phyloP scores from a whole-genome alignment of 1,140 invertebrate species.

The Oscheius sp. region DNA sequence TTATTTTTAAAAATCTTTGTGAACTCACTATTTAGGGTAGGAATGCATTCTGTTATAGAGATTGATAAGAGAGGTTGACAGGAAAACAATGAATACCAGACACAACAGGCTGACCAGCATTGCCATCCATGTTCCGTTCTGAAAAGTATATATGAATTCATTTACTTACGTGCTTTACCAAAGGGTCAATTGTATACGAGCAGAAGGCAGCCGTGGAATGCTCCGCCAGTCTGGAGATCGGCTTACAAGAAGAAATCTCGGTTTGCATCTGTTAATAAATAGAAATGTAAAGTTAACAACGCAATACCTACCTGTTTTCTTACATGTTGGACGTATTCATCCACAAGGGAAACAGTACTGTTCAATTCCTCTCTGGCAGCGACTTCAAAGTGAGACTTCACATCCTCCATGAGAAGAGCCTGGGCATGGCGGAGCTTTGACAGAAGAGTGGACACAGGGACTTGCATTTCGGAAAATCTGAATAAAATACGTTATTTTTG shows the following conservation, averaged over 20 bases:
- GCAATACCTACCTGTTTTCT: slow-evolving; percentile 23
- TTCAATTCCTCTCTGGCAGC: slow-evolving; percentile 41
- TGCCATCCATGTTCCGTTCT: slow-evolving; percentile 45
- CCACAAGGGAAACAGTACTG: slow-evolving; percentile 23
- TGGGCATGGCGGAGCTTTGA: slow-evolving; percentile 42
- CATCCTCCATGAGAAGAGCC: slow-evolving; percentile 31
- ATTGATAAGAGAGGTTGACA: slow-evolving; percentile 27
- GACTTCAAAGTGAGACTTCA: slow-evolving; percentile 30
- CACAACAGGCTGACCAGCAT: slow-evolving; percentile 34
- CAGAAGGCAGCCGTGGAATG: slow-evolving; percentile 36
- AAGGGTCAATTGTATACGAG: slow-evolving; percentile 32
- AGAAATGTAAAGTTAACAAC: slow-evolving; percentile 26
- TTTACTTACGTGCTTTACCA: slow-evolving; percentile 13
- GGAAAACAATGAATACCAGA: slow-evolving; percentile 24
- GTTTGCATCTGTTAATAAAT: slow-evolving; percentile 53
- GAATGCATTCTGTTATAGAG: slow-evolving; percentile 42
- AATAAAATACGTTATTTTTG: background rate
- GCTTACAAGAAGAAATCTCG: slow-evolving; percentile 53
- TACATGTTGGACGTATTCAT: slow-evolving; percentile 42
- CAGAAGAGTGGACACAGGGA: slow-evolving; percentile 36
- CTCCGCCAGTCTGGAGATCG: slow-evolving; percentile 33
- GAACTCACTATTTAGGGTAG: slow-evolving; percentile 43
- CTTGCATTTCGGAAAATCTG: slow-evolving; percentile 32
- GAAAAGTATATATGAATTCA: background rate
- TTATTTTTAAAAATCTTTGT: no score